Base-by-base conservation (phyloP, 2,888 invertebrate species). In the Smittia sp. region DNA sequence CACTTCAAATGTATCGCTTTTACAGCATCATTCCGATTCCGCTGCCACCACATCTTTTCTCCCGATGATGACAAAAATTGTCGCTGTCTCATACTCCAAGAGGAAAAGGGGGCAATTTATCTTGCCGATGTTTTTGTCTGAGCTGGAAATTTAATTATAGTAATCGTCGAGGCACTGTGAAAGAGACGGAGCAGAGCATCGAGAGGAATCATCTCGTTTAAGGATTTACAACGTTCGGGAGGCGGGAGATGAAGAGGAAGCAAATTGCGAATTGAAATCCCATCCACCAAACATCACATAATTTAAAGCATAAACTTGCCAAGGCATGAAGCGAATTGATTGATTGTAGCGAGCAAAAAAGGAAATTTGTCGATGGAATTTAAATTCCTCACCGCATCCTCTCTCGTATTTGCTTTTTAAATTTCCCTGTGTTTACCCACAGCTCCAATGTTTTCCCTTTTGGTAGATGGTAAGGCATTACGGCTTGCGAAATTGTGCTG, bases 301-400 rank as follows among this genome's bases (percentile, higher is more conserved):
- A 63, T 63, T 63, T 63, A 63, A 67, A 67, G 38, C 38, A 67
- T 39, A 39, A 39, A 67, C 18, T 22, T 67, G 18, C 39, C 18
- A 27, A 39, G 38, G 67, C 67, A 22, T 65, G 63, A 32, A 65
- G 27, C 32, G 18, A 67, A 67, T 67, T 67, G 67, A 67, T 67
- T 67, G 67, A 67, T 67, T 67, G 67, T 39, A 39, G 15, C 6
- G 39, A 39, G 25, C 65, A 25, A 63, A 62, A 62, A 63, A 24
- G 15, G 25, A 63, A 63, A 1, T 24, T 66, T 39, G 2, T 46
- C 46, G 11, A 46, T 46, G 2, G 39, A 39, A 39, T 65, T 38
- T 15, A 67, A 41, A 67, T 39, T 67, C 20, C 22, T 39, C 11
- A 1, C 27, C 63, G 27, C 27, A 11, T 27, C 11, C 22, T 7